A percentile compares a stretch with the other conserved stretches of the same genome.
These are phyloP conservation scores for Ptiloglossa arizonensis DNA, from an alignment of 1,140 invertebrate species.

Conservation along the genomic window DNA sequence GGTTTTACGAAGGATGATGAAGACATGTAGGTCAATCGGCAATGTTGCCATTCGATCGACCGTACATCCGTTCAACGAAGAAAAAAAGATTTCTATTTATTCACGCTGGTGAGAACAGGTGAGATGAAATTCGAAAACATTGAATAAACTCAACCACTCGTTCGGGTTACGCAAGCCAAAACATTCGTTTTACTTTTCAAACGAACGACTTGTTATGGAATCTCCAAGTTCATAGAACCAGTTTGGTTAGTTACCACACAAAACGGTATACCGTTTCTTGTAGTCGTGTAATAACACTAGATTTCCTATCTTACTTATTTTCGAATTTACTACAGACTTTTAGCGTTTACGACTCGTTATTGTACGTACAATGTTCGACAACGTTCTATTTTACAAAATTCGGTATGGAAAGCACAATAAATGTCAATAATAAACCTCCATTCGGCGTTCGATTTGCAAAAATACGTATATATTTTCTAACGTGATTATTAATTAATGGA, in stretches of 20 bases:
- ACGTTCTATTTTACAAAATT: not conserved
- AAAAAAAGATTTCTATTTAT: not conserved
- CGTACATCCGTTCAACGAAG: not conserved
- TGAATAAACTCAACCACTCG: not conserved
- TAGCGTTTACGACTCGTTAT: not conserved
- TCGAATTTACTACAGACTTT: no score
- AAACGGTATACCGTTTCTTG: not conserved
- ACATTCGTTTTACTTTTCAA: conserved; percentile 10
- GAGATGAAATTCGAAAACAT: not conserved
- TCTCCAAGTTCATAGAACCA: not conserved
- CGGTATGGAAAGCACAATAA: not conserved
- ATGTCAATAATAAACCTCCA: not conserved
- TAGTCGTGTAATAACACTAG: not conserved
- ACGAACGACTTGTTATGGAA: conserved; percentile 1
- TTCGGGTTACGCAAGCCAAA: not conserved
- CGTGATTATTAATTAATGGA: no score
- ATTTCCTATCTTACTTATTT: not conserved
- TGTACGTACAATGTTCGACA: no score
- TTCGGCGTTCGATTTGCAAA: no score
- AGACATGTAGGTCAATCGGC: not conserved
- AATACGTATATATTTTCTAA: no score
- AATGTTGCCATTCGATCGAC: no score
- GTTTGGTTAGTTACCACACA: conserved; percentile 5
- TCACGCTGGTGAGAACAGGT: not conserved
- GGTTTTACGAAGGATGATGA: not conserved